phyloP scores from a whole-genome alignment of 2,113 vertebrate species.

The Phrynocephalus versicolor region DNA sequence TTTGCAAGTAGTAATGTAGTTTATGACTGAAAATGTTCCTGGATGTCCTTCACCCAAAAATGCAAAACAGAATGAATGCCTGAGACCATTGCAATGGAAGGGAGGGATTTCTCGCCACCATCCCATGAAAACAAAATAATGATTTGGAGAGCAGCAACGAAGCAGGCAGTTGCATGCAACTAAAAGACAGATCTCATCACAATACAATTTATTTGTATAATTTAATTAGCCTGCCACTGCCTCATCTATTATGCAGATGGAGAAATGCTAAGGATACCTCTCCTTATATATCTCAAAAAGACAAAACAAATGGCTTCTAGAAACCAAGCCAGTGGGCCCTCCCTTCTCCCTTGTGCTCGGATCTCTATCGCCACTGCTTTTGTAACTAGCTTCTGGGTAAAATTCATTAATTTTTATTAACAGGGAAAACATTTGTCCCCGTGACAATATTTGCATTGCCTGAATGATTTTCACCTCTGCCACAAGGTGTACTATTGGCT shows the following conservation, averaged over 20 bases:
- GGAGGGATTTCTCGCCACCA: background rate
- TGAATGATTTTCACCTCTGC: slow-evolving; percentile 99
- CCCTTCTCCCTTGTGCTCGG: slow-evolving; percentile 37
- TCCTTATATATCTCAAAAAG: slow-evolving; percentile 61
- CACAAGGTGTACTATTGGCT: slow-evolving; percentile 94
- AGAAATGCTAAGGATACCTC: slow-evolving; percentile 54
- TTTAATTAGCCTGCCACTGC: slow-evolving; percentile 61
- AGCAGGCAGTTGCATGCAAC: background rate
- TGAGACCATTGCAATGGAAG: background rate
- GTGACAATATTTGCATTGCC: slow-evolving; percentile 95
- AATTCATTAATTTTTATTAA: slow-evolving; percentile 99
- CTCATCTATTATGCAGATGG: slow-evolving; percentile 60
- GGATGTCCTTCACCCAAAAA: slow-evolving; percentile 40
- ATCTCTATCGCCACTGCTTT: slow-evolving; percentile 72
- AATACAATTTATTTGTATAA: slow-evolving; percentile 49
- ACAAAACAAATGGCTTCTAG: slow-evolving; percentile 60
- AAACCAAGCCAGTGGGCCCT: slow-evolving; percentile 58
- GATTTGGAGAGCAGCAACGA: slow-evolving; percentile 25
- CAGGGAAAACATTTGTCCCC: slow-evolving; percentile 92
- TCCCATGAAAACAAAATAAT: slow-evolving; percentile 35
- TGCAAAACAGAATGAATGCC: slow-evolving; percentile 42
- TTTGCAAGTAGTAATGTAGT: slow-evolving; percentile 63
- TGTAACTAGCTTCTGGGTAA: slow-evolving; percentile 84
- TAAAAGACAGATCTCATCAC: slow-evolving; percentile 57
- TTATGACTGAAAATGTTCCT: slow-evolving; percentile 49